These are phyloP conservation scores for Ditylenchus dipsaci DNA, from an alignment of 1,140 invertebrate species.

Conservation along the genomic window DNA sequence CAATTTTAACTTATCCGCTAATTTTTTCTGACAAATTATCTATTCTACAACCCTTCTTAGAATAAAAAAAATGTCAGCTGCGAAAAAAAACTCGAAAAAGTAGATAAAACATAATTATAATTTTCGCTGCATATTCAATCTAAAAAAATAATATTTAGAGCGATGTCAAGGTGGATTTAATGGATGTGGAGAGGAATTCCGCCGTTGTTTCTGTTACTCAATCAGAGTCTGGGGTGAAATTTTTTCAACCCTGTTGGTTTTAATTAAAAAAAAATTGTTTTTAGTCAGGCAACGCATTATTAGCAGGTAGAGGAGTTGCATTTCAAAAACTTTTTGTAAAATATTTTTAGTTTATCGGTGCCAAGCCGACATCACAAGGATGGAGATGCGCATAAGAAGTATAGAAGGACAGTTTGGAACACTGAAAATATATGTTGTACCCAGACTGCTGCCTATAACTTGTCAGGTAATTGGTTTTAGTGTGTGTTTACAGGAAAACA, in stretches of 20 bases:
- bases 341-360: constrained; percentile 69
- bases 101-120: too few species aligned
- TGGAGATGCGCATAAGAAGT: constrained; percentile 74
- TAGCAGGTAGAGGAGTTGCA: constrained; percentile 61
- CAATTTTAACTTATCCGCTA: too few species aligned
- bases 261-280: constrained; percentile 3
- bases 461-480: constrained; percentile 64
- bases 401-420: constrained; percentile 75
- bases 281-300: constrained; percentile 67
- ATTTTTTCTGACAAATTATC: too few species aligned
- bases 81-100: too few species aligned
- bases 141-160: constrained; percentile 61
- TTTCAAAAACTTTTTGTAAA: too few species aligned
- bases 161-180: constrained; percentile 74
- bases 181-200: constrained; percentile 80
- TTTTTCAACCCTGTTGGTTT: background rate
- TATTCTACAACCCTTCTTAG: too few species aligned
- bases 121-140: background rate
- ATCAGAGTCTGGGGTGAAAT: constrained; percentile 60
- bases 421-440: constrained; percentile 74
- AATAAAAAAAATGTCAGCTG: too few species aligned
- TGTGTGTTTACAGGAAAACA: background rate
- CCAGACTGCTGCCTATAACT: constrained; percentile 72
- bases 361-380: constrained; percentile 76
- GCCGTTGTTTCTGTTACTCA: constrained; percentile 77